Conservation (phyloP, 2,888 invertebrate species). For the Mythimna vitellina region DNA sequence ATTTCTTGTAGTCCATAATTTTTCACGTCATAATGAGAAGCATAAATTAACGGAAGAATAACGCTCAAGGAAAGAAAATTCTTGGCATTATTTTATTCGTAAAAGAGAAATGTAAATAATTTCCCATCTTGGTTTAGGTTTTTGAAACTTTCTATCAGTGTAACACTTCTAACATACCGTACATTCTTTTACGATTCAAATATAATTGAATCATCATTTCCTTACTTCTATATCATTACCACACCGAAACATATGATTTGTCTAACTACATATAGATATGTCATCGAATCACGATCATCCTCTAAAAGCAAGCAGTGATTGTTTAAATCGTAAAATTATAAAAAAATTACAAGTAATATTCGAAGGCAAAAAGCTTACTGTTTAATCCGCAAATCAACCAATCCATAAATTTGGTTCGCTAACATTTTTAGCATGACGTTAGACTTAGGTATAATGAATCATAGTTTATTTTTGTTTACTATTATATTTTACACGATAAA, state of each 20-base stretch:
- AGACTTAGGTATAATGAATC: background rate
- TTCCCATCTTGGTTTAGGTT: conserved; percentile 23
- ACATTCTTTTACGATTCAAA: conserved; percentile 61
- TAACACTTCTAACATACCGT: conserved; percentile 51
- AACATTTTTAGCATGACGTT: conserved; percentile 47
- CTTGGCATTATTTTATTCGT: conserved; percentile 46
- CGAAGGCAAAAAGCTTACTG: conserved; percentile 45
- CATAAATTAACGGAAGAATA: conserved; percentile 57
- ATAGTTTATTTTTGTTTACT: conserved; percentile 22
- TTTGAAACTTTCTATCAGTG: conserved; percentile 39
- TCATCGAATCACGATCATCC: conserved; percentile 88
- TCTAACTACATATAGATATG: conserved; percentile 90
- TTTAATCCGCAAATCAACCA: conserved; percentile 33
- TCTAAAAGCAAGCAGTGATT: conserved; percentile 85
- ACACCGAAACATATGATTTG: conserved; percentile 82
- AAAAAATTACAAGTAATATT: conserved; percentile 47
- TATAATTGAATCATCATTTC: conserved; percentile 68
- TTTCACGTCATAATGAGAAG: conserved; percentile 62
- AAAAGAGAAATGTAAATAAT: conserved; percentile 44
- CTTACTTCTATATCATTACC: conserved; percentile 73
- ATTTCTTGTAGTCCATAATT: conserved; percentile 41
- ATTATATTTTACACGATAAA: conserved; percentile 47
- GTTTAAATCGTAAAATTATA: conserved; percentile 31
- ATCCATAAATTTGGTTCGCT: conserved; percentile 21
- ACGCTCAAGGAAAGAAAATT: conserved; percentile 42